phyloP scores from a whole-genome alignment of 1,140 invertebrate species.

The Penaeus chinensis region DNA sequence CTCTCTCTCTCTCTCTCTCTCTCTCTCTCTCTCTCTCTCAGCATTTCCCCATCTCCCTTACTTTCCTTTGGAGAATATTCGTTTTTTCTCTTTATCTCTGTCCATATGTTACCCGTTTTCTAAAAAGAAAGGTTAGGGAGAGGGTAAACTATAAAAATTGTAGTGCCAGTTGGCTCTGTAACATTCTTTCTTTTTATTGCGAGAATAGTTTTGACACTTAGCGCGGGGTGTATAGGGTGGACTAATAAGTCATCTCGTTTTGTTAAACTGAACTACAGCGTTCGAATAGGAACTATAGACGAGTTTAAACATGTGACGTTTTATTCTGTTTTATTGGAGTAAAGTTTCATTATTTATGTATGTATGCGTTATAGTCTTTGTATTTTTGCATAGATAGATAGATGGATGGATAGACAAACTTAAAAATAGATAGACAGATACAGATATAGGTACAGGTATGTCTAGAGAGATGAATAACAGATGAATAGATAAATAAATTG shows the following conservation, averaged over 20 bases:
- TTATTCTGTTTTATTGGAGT: too few relatives aligned
- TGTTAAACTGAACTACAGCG: too few relatives aligned
- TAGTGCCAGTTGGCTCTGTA: too few relatives aligned
- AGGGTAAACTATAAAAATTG: too few relatives aligned
- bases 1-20: neutral
- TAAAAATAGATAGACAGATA: neutral
- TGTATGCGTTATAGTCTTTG: neutral
- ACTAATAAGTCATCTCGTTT: too few relatives aligned
- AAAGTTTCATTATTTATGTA: neutral
- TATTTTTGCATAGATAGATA: neutral
- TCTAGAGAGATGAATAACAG: neutral
- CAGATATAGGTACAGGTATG: neutral
- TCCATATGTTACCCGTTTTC: too few relatives aligned
- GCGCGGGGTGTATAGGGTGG: too few relatives aligned
- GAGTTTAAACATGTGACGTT: neutral
- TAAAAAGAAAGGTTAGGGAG: too few relatives aligned
- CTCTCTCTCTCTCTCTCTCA: neutral
- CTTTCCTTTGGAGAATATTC: neutral
- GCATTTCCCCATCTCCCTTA: neutral
- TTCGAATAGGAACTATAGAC: neutral
- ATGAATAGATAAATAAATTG: neutral
- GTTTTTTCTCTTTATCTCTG: too few relatives aligned
- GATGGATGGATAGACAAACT: neutral
- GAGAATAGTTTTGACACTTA: too few relatives aligned
- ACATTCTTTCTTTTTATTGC: too few relatives aligned